phyloP scores from a whole-genome alignment of 2,797 vertebrate genomes.

The Heterohyrax brucei region DNA sequence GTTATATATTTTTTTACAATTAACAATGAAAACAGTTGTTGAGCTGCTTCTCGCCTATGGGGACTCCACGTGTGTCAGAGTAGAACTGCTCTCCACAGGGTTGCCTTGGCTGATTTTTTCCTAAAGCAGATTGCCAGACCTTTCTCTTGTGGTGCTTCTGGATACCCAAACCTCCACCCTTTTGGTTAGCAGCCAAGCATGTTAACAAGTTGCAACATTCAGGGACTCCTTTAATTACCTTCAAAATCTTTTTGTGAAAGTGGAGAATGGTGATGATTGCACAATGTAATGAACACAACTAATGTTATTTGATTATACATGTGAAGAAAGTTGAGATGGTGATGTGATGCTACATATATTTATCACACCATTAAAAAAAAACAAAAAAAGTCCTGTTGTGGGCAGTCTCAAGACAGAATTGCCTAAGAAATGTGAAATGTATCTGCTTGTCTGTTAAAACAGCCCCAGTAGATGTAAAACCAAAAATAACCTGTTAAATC shows the following conservation, averaged over 20 bases:
- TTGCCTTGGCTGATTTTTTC: neutral
- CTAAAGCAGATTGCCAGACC: neutral
- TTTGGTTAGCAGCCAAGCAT: neutral
- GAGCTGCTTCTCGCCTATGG: too few species aligned
- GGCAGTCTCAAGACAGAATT: slow-evolving; percentile 57
- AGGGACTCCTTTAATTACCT: neutral
- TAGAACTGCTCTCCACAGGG: neutral
- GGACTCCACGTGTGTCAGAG: too few species aligned
- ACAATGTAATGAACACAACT: neutral
- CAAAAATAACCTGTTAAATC: slow-evolving; percentile 82
- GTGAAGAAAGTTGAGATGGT: neutral
- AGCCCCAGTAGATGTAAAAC: slow-evolving; percentile 73
- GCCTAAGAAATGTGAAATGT: slow-evolving; percentile 41
- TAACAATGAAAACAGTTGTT: too few species aligned
- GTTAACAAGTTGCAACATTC: neutral
- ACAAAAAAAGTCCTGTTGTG: slow-evolving; percentile 14
- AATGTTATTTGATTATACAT: neutral
- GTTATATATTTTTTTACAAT: neutral
- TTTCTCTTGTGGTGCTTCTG: neutral
- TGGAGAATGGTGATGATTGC: neutral
- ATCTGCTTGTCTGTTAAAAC: slow-evolving; percentile 69
- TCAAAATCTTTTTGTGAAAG: slow-evolving; percentile 25
- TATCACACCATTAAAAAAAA: neutral
- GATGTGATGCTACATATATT: neutral
- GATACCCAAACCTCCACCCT: neutral